A percentile compares a stretch with the other conserved stretches of the same genome.
Evolutionary conservation across 1,140 invertebrate genomes (phyloP).

Genomic region (Atopsyche davidsoni): DNA sequence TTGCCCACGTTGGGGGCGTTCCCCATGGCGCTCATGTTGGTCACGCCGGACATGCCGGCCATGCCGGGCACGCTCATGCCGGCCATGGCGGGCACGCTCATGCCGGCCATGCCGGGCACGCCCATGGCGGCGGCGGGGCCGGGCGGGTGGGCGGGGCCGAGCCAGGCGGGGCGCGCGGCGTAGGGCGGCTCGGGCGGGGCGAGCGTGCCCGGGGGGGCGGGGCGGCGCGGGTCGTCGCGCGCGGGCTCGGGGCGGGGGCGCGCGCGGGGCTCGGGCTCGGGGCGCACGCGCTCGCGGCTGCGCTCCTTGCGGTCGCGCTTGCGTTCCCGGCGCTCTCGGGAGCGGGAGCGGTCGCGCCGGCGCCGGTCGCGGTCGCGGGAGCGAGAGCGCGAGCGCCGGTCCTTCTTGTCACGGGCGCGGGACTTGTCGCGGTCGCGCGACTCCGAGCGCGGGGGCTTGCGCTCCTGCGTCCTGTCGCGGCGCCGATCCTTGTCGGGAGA

Average conservation of each 20-base stretch:
- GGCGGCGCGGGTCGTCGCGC: conserved; percentile 14
- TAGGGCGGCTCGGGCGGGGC: neutral
- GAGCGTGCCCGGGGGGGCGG: conserved; percentile 6
- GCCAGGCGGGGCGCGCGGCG: conserved; percentile 1
- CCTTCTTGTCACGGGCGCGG: conserved; percentile 48
- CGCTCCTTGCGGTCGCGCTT: conserved; percentile 48
- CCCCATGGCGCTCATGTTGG: conserved; percentile 5
- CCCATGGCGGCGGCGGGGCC: conserved; percentile 1
- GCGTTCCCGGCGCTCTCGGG: conserved; percentile 51
- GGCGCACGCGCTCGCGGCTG: conserved; percentile 45
- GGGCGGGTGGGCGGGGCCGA: too few relatives aligned
- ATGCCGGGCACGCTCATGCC: neutral
- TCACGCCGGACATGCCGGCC: conserved; percentile 1
- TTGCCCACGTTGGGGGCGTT: too few relatives aligned
- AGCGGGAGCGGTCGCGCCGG: conserved; percentile 50
- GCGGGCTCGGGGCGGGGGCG: conserved; percentile 13
- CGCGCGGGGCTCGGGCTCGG: conserved; percentile 30
- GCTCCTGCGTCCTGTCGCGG: conserved; percentile 35
- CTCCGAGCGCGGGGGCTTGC: too few relatives aligned
- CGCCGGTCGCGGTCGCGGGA: conserved; percentile 45
- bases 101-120: neutral
- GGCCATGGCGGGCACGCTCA: neutral
- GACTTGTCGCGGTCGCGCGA: conserved; percentile 44
- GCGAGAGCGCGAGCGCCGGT: conserved; percentile 45
- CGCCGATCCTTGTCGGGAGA: conserved; percentile 35